These are phyloP conservation scores for Microplitis mediator DNA, from an alignment of 1,140 invertebrate genomes.

Conservation along the genomic window DNA sequence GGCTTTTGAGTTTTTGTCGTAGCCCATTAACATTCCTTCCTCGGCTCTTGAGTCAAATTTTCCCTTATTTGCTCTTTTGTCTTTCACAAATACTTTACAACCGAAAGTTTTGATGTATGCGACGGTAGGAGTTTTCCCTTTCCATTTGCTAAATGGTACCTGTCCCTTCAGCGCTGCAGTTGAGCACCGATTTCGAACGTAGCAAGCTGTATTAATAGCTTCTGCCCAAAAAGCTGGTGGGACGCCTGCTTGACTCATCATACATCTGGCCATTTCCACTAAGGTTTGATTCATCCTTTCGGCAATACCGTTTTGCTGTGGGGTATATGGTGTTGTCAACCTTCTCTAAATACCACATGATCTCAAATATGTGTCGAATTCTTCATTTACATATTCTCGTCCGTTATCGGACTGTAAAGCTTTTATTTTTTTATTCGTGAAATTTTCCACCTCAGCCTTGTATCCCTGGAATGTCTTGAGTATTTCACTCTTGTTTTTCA, in stretches of 20 bases:
- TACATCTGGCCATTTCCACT: no score
- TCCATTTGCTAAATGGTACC: constrained; percentile 2
- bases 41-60: constrained; percentile 6
- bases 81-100: neutral
- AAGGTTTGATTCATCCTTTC: no score
- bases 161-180: neutral
- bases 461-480: neutral
- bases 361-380: neutral
- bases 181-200: no score
- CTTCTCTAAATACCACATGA: neutral
- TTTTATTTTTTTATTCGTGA: constrained; percentile 12
- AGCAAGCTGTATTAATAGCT: no score
- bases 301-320: neutral
- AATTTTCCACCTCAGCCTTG: neutral
- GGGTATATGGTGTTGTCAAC: constrained; percentile 1
- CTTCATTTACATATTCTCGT: neutral
- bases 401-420: constrained; percentile 13
- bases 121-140: constrained; percentile 11
- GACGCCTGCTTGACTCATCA: no score
- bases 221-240: no score
- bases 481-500: neutral
- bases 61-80: neutral
- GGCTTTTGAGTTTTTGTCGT: constrained; percentile 11
- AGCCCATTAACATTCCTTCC: constrained; percentile 1
- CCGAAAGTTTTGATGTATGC: neutral